Evolutionary conservation across 2,113 vertebrate genomes (phyloP), one percentile per base, ranked within the genome.

Genomic region (Corydoras maculifer): DNA sequence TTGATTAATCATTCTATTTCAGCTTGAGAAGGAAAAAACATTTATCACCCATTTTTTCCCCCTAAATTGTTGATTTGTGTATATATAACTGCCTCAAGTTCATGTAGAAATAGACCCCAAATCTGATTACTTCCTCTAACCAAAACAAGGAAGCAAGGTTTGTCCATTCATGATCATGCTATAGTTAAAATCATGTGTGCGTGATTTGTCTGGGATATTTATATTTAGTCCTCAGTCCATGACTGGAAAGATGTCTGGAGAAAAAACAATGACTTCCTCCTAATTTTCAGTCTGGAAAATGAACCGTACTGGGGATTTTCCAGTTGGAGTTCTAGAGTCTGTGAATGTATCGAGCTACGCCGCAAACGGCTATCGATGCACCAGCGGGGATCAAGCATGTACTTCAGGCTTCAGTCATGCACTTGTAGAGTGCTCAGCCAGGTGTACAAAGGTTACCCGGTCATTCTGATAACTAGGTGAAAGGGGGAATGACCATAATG

Each of bases 261-360:
- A 30, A 3, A n/a, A 61, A 68, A 61, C 12, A 58, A 30, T 58
- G 60, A 62, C 59, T 74, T 74, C 72, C 65, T 74, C 72, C 65
- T 74, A 18, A 68, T 57, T 49, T 43, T 5, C 12, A n/a, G 50
- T 54, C 64, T 61, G 55, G 66, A 49, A 31, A 58, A 8, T 55
- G 48, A 14, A 49, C 30, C 12, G 50, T 62, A 60, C 54, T 14
- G n/a, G 12, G 31, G 72, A 62, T 43, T 58, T 72, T 30, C 70
- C 48, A 65, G 49, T 4, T 15, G 51, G 58, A 74, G 35, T 43
- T 43, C 72, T 57, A 68, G 49, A 55, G 50, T 29, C 50, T 14
- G 32, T 48, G 12, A 2, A 9, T 55, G 65, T 67, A 62, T 59
- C n/a, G 51, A 14, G 59, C 6, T 13, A 10, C 51, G 30, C 5